Evolutionary conservation across 2,113 vertebrate genomes (phyloP), one percentile per base, ranked within the genome.

Genomic region (Salminus brasiliensis): DNA sequence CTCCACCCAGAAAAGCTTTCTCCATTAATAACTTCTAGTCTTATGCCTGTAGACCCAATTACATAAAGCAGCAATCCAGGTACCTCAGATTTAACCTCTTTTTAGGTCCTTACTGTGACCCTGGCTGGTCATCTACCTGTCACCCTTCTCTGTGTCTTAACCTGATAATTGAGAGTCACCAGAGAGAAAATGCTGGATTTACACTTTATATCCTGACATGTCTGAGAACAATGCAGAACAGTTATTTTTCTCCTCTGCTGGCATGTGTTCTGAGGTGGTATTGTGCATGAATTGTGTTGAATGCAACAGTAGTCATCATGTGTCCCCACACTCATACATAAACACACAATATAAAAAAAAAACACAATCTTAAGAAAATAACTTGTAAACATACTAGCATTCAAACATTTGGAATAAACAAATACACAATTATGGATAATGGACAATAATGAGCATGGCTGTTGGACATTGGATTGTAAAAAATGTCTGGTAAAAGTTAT

Each of bases 181-280:
- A 7, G 53, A 18, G 8, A 23, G 15, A 57, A n/a, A 55, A 55
- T 57, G 49, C 1, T 36, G 4, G 2, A n/a, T 15, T n/a, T 27
- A 72, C 21, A 39, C n/a, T 63, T 34, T 32, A 18, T 4, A 0
- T 34, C 34, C 25, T 30, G 16, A 0, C 6, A 60, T 78, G 41
- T 47, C 45, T 62, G 34, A n/a, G 52, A 23, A 62, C 47, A 62
- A 49, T 36, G 59, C 49, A 70, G 27, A 63, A 32, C 21, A 59
- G 63, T 52, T 79, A 52, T 71, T 63, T 79, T 79, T 23, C 72
- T 72, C 67, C 10, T 57, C 34, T 63, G 29, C 49, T 47, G 6
- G 32, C 23, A 43, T 77, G 15, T 57, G 41, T 77, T 32, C 52
- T 57, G 55, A 39, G 53, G 49, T 71, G 69, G 47, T 71, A 57